phyloP scores from a whole-genome alignment of 2,113 vertebrate genomes.

The Arenaria interpres region DNA sequence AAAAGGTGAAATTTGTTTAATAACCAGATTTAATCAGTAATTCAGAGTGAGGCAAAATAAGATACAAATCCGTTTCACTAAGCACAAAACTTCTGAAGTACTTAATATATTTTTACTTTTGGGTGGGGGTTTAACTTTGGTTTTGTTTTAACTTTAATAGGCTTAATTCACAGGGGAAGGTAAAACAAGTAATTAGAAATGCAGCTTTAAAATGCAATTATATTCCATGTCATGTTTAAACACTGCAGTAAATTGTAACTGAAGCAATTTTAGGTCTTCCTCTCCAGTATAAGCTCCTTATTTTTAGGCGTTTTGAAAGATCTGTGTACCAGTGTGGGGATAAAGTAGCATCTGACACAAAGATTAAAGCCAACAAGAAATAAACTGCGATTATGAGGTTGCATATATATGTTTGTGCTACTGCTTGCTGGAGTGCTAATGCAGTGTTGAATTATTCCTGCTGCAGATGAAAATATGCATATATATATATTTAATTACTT shows the following conservation, averaged over 20 bases:
- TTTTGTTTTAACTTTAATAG: neutral
- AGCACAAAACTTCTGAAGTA: neutral
- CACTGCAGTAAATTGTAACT: neutral
- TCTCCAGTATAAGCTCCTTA: conserved; percentile 52
- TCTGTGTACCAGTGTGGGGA: neutral
- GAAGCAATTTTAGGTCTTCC: conserved; percentile 6
- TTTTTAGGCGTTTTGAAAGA: neutral
- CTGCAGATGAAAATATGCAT: conserved; percentile 42
- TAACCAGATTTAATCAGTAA: neutral
- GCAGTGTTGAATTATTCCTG: conserved; percentile 17
- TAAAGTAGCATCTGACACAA: conserved; percentile 54
- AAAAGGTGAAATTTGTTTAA: neutral
- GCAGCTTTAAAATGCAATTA: neutral
- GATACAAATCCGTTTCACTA: neutral
- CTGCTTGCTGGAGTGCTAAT: neutral
- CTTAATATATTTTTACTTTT: neutral
- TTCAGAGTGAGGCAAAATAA: neutral
- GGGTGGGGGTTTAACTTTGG: neutral
- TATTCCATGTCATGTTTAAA: neutral
- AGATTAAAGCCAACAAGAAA: conserved; percentile 50
- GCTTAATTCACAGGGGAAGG: neutral
- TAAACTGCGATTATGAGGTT: neutral
- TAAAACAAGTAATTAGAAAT: neutral
- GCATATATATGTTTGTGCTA: neutral
- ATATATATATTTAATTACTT: conserved; percentile 51